Base-by-base conservation (phyloP, 2,797 vertebrate species). In the Channallabes apus region DNA sequence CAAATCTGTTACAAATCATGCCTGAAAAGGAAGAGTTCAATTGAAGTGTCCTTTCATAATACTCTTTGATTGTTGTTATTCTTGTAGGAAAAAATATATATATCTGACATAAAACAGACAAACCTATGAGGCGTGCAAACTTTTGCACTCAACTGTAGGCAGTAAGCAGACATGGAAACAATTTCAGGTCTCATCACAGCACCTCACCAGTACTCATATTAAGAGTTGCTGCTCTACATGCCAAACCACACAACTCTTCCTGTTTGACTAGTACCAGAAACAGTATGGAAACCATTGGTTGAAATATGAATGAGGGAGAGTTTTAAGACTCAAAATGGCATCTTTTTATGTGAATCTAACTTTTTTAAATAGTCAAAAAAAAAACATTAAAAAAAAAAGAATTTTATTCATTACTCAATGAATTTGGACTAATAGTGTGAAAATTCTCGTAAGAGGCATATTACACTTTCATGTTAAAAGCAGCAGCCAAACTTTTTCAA, bases 171-270 rank as follows among this genome's bases (percentile, higher is more conserved):
- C 29, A 62, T 56, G 27, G 84, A 65, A 82, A 81, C 38, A 35
- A 65, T 54, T 76, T 76, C 17, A 38, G 46, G 71, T 76, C 38
- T 78, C 14, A 62, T 41, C 58, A 62, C 67, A 80, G 67, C 7
- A 0, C 32, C 81, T 82, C 38, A 62, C 38, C 27, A 29, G 15
- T 41, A 87, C 27, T 54, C 58, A 68, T 62, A 67, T 59, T 77
- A 59, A 73, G 20, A 86, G 78, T 22, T 59, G 41, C 61, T 61
- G 32, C 51, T 84, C 59, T 71, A 82, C 14, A 72, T 84, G 68
- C 61, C 65, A 86, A 85, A 88, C 89, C 86, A 82, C 84, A 88
- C 58, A 67, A 27, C 56, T 61, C 83, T 87, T 87, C 88, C 87
- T 64, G 73, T 85, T 59, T 75, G 35, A 73, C 65, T 77, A 24